phyloP scores from a whole-genome alignment of 2,888 invertebrate genomes.

The Stenchaetothrips biformis region DNA sequence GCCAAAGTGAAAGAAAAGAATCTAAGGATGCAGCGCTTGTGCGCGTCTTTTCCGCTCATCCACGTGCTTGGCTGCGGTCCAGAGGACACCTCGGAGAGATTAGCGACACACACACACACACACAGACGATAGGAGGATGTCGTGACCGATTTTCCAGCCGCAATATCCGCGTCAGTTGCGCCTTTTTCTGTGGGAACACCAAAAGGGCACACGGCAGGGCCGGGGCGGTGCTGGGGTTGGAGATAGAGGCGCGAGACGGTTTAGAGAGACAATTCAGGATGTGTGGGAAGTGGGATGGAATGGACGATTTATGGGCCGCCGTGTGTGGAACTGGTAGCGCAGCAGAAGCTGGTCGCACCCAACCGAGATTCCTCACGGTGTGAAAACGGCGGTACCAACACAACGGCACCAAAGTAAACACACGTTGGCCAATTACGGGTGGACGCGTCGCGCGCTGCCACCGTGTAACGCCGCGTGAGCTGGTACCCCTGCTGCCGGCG shows the following conservation, averaged over 20 bases:
- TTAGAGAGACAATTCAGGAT: background rate
- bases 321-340: slow-evolving; percentile 6
- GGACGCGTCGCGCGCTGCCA: background rate
- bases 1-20: too few species aligned
- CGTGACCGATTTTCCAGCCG: too few species aligned
- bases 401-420: too few species aligned
- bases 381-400: slow-evolving; percentile 23
- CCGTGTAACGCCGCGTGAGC: background rate
- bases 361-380: background rate
- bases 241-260: background rate
- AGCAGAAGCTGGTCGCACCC: background rate
- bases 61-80: too few species aligned
- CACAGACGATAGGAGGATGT: too few species aligned
- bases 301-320: slow-evolving; percentile 16
- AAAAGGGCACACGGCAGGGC: background rate
- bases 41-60: too few species aligned
- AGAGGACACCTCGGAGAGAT: too few species aligned
- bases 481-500: too few species aligned
- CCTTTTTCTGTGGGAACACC: too few species aligned
- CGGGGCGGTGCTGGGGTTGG: background rate
- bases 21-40: too few species aligned
- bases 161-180: too few species aligned
- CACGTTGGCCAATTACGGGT: background rate
- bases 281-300: background rate
- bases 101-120: too few species aligned